Evolutionary conservation across 2,113 vertebrate genomes (phyloP), one percentile per base, ranked within the genome.

Genomic region (Corythornis vintsioides): DNA sequence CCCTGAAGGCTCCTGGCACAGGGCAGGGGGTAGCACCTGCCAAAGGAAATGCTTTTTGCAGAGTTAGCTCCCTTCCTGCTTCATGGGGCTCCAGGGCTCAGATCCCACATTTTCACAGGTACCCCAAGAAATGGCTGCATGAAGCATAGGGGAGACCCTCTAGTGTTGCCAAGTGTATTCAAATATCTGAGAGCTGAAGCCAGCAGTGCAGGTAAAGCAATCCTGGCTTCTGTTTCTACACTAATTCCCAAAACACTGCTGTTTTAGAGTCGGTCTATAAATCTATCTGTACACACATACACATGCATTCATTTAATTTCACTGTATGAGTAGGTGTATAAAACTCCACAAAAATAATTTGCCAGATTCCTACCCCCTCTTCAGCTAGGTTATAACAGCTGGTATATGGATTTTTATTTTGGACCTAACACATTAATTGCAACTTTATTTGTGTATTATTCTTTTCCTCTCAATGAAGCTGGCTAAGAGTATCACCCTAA

Each of bases 301-400:
- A 76, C 35, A 40, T 20, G n/a, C 15, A 81, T 65, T 83, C 71
- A 79, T 66, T 95, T 90, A 63, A 91, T 86, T 90, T 91, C 85
- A 81, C 43, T 90, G 21, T 88, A 86, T 9, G 53, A 86, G 57
- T 31, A 78, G 45, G 53, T 59, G 53, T 79, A 93, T 82, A 82
- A 86, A 89, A 85, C 29, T 74, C 48, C 7, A 43, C 6, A 2
- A 89, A 90, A 90, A 92, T 65, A 78, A 81, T 72, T 61, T 84
- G 48, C 57, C 31, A 13, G 35, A 86, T 86, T 92, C 71, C 66
- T 60, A 61, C 25, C 15, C 13, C 5, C 25, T 92, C 18, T 83
- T 88, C 64, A 88, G 47, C 43, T 74, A 50, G 29, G 29, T 64
- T 93, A 7, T 77, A 89, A 86, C 61, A 75, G 63, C 31, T 86